A percentile compares a stretch with the other conserved stretches of the same genome.
Evolutionary conservation across 2,797 vertebrate species (phyloP).

Genomic region (Agapornis canus): DNA sequence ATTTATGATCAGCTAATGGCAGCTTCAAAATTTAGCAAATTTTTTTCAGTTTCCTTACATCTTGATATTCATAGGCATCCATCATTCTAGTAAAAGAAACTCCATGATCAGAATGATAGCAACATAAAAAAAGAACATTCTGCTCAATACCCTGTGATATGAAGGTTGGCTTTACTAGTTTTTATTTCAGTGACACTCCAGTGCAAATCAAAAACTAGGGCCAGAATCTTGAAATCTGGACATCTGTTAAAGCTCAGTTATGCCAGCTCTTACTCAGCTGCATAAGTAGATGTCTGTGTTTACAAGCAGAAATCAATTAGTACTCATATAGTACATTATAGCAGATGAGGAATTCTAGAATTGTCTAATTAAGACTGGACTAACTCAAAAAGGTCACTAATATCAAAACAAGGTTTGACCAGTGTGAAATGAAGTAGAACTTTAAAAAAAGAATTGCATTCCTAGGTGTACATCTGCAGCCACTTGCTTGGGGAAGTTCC

Average conservation of each 20-base stretch:
- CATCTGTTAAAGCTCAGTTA: not conserved
- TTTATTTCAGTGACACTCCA: not conserved
- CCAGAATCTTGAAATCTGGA: not conserved
- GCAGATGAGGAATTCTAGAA: not conserved
- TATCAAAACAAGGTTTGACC: not conserved
- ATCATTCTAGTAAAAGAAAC: not conserved
- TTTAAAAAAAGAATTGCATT: not conserved
- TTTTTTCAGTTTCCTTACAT: not conserved
- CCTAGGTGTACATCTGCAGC: not conserved
- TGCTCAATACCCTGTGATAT: not conserved
- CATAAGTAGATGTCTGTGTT: not conserved
- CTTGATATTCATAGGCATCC: not conserved
- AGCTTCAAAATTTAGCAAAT: not conserved
- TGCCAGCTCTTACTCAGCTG: not conserved
- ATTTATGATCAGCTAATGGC: not conserved
- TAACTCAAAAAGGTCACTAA: not conserved
- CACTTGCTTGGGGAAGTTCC: not conserved
- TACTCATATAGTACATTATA: not conserved
- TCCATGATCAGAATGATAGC: not conserved
- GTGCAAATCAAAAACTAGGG: not conserved
- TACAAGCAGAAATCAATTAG: conserved; percentile 2
- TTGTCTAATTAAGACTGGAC: not conserved
- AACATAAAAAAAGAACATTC: not conserved
- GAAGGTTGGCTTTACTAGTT: not conserved
- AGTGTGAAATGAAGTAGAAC: not conserved